phyloP scores from a whole-genome alignment of 2,888 invertebrate genomes.

The Lucinisca nassula region DNA sequence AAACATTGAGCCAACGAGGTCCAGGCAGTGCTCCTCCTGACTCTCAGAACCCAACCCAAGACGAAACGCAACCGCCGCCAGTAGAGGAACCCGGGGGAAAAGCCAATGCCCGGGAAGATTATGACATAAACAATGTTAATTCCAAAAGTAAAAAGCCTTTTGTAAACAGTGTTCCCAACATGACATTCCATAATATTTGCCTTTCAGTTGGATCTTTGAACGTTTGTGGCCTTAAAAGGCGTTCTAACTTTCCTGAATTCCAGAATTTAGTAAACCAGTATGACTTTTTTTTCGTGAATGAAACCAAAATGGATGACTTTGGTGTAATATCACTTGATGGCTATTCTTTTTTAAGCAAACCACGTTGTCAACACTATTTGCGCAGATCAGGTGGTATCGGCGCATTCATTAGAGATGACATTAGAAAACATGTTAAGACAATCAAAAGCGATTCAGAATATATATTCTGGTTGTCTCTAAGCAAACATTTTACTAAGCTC shows the following conservation, averaged over 20 bases:
- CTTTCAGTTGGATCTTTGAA: neutral
- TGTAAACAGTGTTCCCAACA: neutral
- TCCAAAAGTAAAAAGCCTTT: too few relatives aligned
- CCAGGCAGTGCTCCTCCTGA: neutral
- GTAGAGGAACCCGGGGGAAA: neutral
- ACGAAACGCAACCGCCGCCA: neutral
- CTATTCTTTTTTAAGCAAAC: neutral
- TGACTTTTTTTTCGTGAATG: constrained; percentile 4
- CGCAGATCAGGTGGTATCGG: constrained; percentile 3
- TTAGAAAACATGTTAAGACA: neutral
- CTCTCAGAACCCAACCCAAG: neutral
- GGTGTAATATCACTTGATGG: neutral
- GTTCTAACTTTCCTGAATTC: constrained; percentile 1
- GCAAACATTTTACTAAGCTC: neutral
- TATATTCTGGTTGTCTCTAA: neutral
- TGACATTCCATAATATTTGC: neutral
- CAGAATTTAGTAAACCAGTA: neutral
- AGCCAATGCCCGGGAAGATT: too few relatives aligned
- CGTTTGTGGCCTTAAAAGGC: constrained; percentile 11
- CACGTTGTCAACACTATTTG: neutral
- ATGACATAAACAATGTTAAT: too few relatives aligned
- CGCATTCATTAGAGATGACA: neutral
- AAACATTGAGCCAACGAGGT: too few relatives aligned
- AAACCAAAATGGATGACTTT: neutral
- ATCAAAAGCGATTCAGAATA: neutral